Percentiles rank a stretch among this genome's conserved stretches.
These are phyloP conservation scores for Tricholaema leucomelas DNA, from an alignment of 2,113 vertebrate species.

Conservation along the genomic window DNA sequence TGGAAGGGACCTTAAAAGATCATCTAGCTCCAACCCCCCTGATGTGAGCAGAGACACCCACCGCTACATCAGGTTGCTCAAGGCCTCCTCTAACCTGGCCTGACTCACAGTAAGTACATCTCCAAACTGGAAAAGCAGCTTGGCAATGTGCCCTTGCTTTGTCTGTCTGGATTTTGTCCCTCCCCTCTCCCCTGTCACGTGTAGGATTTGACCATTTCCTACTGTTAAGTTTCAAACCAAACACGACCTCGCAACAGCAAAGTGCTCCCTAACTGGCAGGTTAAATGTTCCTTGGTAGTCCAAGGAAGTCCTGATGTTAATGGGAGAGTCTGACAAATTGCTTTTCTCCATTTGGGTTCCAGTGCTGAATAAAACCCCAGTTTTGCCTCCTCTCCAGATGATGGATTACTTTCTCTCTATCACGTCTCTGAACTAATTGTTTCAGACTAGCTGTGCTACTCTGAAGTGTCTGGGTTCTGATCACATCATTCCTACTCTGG, in stretches of 20 bases:
- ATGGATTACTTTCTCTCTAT: neutral
- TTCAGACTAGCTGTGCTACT: neutral
- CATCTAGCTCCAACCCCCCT: too few species aligned
- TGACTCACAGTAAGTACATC: fast-evolving
- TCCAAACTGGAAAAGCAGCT: neutral
- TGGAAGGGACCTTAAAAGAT: too few species aligned
- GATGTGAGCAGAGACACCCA: too few species aligned
- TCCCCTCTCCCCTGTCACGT: neutral
- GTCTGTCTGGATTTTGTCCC: too few species aligned
- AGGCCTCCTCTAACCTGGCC: too few species aligned
- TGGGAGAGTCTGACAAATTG: neutral
- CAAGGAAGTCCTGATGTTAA: neutral
- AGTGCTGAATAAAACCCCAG: neutral
- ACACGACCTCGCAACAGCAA: neutral
- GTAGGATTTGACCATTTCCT: neutral
- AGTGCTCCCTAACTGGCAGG: neutral
- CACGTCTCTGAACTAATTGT: conserved; percentile 38
- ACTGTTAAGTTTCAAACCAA: neutral
- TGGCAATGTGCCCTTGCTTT: neutral
- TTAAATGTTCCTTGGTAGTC: neutral
- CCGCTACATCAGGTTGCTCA: too few species aligned
- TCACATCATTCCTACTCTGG: neutral
- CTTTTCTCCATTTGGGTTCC: neutral
- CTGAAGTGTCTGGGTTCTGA: neutral
- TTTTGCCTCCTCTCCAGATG: neutral